A percentile compares a stretch with the other conserved stretches of the same genome.
Evolutionary conservation across 1,140 invertebrate species (phyloP).

Genomic region (Sminthurinus signatus): DNA sequence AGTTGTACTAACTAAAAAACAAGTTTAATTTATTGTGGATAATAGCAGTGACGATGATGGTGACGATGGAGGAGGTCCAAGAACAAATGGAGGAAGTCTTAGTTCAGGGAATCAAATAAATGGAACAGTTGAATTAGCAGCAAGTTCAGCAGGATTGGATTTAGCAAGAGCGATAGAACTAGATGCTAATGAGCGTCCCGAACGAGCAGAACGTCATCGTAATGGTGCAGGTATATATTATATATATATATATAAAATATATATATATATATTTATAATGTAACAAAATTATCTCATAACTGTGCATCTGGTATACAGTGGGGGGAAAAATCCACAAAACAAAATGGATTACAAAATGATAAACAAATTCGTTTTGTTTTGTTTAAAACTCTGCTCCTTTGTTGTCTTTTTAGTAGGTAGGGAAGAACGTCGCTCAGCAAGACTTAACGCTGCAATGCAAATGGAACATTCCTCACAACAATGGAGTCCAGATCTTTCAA

Average conservation of each 20-base stretch:
- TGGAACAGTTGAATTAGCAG: slow-evolving; percentile 69
- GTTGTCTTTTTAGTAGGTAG: too few species aligned
- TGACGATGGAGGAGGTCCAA: not conserved
- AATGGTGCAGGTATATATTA: not conserved
- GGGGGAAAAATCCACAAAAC: too few species aligned
- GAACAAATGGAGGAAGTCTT: slow-evolving; percentile 14
- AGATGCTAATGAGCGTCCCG: slow-evolving; percentile 55
- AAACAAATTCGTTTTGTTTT: too few species aligned
- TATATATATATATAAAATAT: too few species aligned
- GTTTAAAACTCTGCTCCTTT: too few species aligned
- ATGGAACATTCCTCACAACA: slow-evolving; percentile 29
- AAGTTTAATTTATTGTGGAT: not conserved
- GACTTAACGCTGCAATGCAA: slow-evolving; percentile 19
- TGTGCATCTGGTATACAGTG: too few species aligned
- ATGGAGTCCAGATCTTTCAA: slow-evolving; percentile 2
- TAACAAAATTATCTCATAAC: too few species aligned
- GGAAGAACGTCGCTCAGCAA: slow-evolving; percentile 12
- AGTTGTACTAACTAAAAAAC: too few species aligned
- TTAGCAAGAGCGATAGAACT: slow-evolving; percentile 80
- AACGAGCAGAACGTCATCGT: slow-evolving; percentile 6
- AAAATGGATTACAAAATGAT: too few species aligned
- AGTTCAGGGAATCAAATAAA: slow-evolving; percentile 18
- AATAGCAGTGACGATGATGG: slow-evolving; percentile 20
- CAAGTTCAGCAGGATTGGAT: slow-evolving; percentile 71
- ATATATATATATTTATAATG: too few species aligned